phyloP scores from a whole-genome alignment of 2,113 vertebrate species.

The Anoura caudifer region DNA sequence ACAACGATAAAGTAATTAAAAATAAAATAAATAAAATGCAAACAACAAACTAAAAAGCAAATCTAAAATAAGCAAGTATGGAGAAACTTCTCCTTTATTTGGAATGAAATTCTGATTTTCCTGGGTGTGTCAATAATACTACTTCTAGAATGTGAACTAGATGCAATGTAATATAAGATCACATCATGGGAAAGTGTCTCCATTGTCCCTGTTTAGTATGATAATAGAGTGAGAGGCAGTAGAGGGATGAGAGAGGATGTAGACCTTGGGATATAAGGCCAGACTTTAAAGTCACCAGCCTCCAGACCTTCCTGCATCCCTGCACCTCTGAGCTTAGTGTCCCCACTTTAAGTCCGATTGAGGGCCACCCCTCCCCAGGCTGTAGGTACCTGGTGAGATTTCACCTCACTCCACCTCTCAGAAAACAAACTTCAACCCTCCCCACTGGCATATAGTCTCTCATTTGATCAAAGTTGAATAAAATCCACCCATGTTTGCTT shows the following conservation, averaged over 20 bases:
- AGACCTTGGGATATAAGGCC: background rate
- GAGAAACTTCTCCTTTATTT: too few species aligned
- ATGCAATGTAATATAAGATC: background rate
- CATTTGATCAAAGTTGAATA: background rate
- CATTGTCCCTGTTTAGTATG: fast-evolving
- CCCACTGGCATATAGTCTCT: too few species aligned
- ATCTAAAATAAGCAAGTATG: background rate
- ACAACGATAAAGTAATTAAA: too few species aligned
- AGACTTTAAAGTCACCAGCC: fast-evolving
- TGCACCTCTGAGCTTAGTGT: fast-evolving
- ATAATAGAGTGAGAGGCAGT: fast-evolving
- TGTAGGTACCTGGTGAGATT: background rate
- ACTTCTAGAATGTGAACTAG: background rate
- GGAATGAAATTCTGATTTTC: background rate
- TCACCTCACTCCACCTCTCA: background rate
- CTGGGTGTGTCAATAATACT: fast-evolving
- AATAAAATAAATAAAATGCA: too few species aligned
- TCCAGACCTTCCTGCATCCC: background rate
- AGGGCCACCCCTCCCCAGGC: too few species aligned
- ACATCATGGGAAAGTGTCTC: background rate
- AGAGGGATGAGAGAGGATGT: background rate
- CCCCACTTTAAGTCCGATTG: fast-evolving
- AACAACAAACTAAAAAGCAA: fast-evolving
- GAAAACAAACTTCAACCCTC: background rate
- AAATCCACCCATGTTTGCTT: fast-evolving